Conservation (phyloP, 2,888 invertebrate genomes). For the Ametastegia equiseti region DNA sequence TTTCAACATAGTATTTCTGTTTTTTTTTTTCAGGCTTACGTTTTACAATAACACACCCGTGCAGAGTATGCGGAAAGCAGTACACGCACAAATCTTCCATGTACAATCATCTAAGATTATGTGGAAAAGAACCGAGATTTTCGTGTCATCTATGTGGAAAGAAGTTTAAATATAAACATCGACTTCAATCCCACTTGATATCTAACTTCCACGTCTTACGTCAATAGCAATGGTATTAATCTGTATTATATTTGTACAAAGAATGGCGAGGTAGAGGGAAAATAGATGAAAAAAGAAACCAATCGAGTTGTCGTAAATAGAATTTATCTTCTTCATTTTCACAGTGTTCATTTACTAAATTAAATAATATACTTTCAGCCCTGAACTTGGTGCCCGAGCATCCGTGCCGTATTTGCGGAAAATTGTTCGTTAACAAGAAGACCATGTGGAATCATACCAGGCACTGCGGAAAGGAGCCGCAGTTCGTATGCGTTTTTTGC, state of each 20-base stretch:
- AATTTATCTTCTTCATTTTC: neutral
- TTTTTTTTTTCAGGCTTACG: slow-evolving; percentile 53
- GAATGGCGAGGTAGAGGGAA: neutral
- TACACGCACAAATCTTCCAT: slow-evolving; percentile 70
- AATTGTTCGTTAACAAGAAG: slow-evolving; percentile 61
- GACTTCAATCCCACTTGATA: slow-evolving; percentile 67
- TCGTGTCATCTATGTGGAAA: slow-evolving; percentile 71
- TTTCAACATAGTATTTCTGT: slow-evolving; percentile 34
- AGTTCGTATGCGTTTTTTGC: slow-evolving; percentile 69
- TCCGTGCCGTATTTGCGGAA: slow-evolving; percentile 59
- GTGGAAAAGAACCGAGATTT: slow-evolving; percentile 73
- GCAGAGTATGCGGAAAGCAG: slow-evolving; percentile 65
- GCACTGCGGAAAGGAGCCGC: slow-evolving; percentile 66
- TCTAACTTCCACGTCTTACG: slow-evolving; percentile 58
- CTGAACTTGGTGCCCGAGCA: slow-evolving; percentile 6
- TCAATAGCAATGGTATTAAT: slow-evolving; percentile 35
- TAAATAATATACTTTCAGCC: slow-evolving; percentile 35
- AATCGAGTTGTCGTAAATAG: neutral
- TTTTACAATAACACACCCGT: slow-evolving; percentile 55
- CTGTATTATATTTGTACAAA: neutral
- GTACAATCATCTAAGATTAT: slow-evolving; percentile 67
- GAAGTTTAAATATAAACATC: slow-evolving; percentile 70
- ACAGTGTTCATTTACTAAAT: neutral
- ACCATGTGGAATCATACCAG: slow-evolving; percentile 62
- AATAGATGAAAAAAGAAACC: neutral